These are phyloP conservation scores for Rhingia rostrata DNA, from an alignment of 2,888 invertebrate genomes.

Conservation along the genomic window DNA sequence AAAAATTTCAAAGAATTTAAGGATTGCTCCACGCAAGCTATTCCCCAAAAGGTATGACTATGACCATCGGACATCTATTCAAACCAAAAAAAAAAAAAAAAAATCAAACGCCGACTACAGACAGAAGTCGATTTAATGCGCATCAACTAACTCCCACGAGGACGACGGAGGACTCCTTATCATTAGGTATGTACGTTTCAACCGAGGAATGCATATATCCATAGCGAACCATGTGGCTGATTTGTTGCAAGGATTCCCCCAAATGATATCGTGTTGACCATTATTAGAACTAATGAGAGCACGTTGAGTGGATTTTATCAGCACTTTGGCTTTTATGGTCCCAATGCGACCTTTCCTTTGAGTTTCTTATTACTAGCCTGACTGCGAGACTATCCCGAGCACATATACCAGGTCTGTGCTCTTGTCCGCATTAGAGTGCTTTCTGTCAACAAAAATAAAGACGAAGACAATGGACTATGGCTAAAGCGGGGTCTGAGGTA, in stretches of 20 bases:
- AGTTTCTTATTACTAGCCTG: slow-evolving; percentile 50
- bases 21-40: not conserved
- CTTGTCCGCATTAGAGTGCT: slow-evolving; percentile 58
- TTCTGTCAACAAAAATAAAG: slow-evolving; percentile 26
- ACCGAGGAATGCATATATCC: slow-evolving; percentile 12
- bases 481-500: too few relatives aligned
- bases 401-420: slow-evolving; percentile 35
- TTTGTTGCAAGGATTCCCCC: slow-evolving; percentile 58
- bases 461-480: not conserved
- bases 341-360: slow-evolving; percentile 66
- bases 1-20: not conserved
- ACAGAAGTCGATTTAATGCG: slow-evolving; percentile 28
- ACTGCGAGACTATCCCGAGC: not conserved
- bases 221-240: slow-evolving; percentile 28
- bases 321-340: slow-evolving; percentile 71
- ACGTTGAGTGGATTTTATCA: slow-evolving; percentile 73
- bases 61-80: not conserved
- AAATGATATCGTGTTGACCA: slow-evolving; percentile 52
- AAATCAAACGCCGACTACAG: not conserved
- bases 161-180: not conserved
- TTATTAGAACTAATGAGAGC: slow-evolving; percentile 73
- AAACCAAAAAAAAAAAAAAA: not conserved
- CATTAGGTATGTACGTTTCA: not conserved
- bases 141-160: slow-evolving; percentile 36
- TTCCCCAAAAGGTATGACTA: not conserved